phyloP scores from a whole-genome alignment of 2,797 vertebrate species.

The Molossus molossus region DNA sequence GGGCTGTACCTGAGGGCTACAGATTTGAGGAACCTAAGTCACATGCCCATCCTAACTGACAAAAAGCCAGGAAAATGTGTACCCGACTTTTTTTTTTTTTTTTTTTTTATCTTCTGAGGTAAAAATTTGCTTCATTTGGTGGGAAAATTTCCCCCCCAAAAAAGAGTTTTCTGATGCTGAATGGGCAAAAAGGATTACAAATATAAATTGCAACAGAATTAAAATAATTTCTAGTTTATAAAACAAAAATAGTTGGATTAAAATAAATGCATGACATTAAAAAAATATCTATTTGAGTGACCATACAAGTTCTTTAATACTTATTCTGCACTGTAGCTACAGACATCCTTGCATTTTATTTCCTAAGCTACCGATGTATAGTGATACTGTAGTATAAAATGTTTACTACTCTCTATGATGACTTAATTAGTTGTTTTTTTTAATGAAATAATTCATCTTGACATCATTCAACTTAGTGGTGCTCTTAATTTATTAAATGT shows the following conservation, averaged over 20 bases:
- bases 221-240: neutral
- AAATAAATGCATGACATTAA: neutral
- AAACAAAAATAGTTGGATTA: neutral
- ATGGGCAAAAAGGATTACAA: conserved; percentile 1
- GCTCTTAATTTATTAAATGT: neutral
- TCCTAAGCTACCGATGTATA: neutral
- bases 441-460: neutral
- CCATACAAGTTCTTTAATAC: neutral
- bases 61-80: neutral
- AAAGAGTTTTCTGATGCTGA: neutral
- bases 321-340: neutral
- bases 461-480: neutral
- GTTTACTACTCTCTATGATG: neutral
- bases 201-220: neutral
- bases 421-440: conserved; percentile 9
- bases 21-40: neutral
- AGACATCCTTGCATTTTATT: neutral
- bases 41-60: neutral
- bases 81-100: neutral
- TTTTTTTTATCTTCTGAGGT: neutral
- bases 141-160: neutral
- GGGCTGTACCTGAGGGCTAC: neutral
- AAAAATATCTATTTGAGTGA: neutral
- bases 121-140: neutral
- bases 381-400: neutral